Percentiles rank a stretch among this genome's conserved stretches.
These are phyloP conservation scores for Drosophila borealis DNA, from an alignment of 2,888 invertebrate species.

Conservation along the genomic window DNA sequence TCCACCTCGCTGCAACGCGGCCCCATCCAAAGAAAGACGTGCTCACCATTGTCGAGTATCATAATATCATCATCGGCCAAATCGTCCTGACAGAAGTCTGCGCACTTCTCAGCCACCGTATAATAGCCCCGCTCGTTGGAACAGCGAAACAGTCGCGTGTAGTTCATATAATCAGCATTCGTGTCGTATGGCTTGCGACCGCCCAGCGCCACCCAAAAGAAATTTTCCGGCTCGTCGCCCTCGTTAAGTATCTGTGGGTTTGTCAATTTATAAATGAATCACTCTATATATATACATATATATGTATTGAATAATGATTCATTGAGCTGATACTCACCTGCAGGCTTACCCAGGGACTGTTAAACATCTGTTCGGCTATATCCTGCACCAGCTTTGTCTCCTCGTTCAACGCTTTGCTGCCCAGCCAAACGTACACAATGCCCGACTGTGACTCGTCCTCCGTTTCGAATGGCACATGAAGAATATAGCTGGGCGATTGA, in stretches of 20 bases:
- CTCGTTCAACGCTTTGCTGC: slow-evolving; percentile 92
- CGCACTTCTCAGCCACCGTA: slow-evolving; percentile 98
- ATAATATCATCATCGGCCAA: slow-evolving; percentile 99
- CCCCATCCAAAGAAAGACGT: slow-evolving; percentile 99
- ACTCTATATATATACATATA: no score
- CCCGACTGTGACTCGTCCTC: slow-evolving; percentile 92
- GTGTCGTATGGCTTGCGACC: slow-evolving; percentile 95
- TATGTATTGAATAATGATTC: not conserved
- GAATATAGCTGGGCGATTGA: slow-evolving; percentile 89
- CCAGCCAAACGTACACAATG: slow-evolving; percentile 98
- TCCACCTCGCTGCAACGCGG: slow-evolving; percentile 99
- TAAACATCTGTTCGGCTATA: slow-evolving; percentile 96
- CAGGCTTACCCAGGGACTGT: slow-evolving; percentile 91
- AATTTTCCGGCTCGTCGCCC: slow-evolving; percentile 98
- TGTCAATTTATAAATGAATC: no score
- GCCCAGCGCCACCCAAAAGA: slow-evolving; percentile 98
- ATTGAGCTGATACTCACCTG: slow-evolving; percentile 86
- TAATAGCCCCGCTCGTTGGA: slow-evolving; percentile 99
- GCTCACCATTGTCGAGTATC: slow-evolving; percentile 99
- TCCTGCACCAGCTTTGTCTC: slow-evolving; percentile 95
- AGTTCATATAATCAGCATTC: slow-evolving; percentile 96
- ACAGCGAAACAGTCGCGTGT: slow-evolving; percentile 97
- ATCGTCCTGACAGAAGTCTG: slow-evolving; percentile 92
- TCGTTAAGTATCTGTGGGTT: slow-evolving; percentile 91
- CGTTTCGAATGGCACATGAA: slow-evolving; percentile 96